These are phyloP conservation scores for Ophion ventricosus DNA, from an alignment of 2,888 invertebrate species.

Conservation along the genomic window DNA sequence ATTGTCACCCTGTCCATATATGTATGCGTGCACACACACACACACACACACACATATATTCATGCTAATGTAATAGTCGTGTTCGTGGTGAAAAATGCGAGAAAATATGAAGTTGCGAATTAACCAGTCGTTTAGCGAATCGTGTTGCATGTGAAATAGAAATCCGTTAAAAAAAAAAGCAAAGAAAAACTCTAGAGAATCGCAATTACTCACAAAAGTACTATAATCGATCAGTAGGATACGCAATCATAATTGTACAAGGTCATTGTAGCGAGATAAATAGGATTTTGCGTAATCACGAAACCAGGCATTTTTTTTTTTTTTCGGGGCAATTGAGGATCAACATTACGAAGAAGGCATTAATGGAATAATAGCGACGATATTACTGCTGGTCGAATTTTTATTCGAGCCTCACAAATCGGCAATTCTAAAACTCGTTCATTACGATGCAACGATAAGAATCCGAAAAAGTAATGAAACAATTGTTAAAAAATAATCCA, in stretches of 20 bases:
- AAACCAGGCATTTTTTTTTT: slow-evolving; percentile 24
- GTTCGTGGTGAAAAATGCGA: slow-evolving; percentile 34
- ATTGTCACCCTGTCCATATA: too few relatives aligned
- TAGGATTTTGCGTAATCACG: slow-evolving; percentile 34
- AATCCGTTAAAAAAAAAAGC: slow-evolving; percentile 45
- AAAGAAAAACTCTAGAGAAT: slow-evolving; percentile 47
- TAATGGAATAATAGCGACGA: background rate
- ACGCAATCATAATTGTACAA: slow-evolving; percentile 58
- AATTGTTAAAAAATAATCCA: background rate
- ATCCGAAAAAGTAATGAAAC: background rate
- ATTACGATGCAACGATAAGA: background rate
- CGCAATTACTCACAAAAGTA: slow-evolving; percentile 62
- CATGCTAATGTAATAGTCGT: slow-evolving; percentile 1
- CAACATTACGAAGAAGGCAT: slow-evolving; percentile 38
- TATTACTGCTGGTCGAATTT: background rate
- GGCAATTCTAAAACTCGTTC: background rate
- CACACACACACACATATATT: background rate
- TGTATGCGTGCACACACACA: too few relatives aligned
- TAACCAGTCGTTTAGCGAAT: slow-evolving; percentile 62
- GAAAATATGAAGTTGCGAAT: slow-evolving; percentile 58
- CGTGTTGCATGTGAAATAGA: slow-evolving; percentile 67
- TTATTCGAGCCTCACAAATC: background rate
- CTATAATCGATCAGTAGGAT: slow-evolving; percentile 63
- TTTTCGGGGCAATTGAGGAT: slow-evolving; percentile 54
- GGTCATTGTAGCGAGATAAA: slow-evolving; percentile 35